Percentiles rank a stretch among this genome's conserved stretches.
Conservation (phyloP, 2,113 vertebrate genomes). For the Pelecanus crispus region DNA sequence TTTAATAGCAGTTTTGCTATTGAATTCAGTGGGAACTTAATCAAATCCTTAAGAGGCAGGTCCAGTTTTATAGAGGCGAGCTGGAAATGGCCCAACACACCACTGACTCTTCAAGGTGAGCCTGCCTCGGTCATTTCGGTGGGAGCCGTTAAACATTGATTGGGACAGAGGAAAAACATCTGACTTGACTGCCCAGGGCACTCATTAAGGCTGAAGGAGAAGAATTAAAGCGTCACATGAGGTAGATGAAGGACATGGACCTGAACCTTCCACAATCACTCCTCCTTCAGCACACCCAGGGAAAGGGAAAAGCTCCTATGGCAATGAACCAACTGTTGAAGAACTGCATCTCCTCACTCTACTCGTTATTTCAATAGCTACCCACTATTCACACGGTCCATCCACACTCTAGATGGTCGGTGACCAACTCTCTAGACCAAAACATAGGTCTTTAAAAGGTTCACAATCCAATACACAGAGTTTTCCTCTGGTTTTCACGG, state of each 20-base stretch:
- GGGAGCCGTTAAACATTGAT: background rate
- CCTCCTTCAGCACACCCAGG: background rate
- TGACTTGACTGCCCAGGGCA: background rate
- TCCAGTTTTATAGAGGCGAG: background rate
- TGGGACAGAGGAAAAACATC: background rate
- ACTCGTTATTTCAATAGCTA: fast-evolving
- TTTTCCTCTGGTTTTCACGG: background rate
- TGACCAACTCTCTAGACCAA: background rate
- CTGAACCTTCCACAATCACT: background rate
- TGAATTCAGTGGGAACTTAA: background rate
- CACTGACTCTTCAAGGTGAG: background rate
- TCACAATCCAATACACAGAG: background rate
- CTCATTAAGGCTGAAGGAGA: background rate
- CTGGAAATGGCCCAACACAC: background rate
- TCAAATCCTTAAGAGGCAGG: background rate
- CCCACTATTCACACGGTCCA: background rate
- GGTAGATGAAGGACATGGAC: background rate
- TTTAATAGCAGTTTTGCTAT: background rate
- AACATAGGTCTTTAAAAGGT: background rate
- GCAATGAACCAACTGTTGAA: background rate
- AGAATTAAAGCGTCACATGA: background rate
- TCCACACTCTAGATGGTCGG: fast-evolving
- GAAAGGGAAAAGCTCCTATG: background rate
- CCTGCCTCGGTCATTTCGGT: background rate
- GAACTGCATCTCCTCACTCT: fast-evolving